phyloP scores from a whole-genome alignment of 2,113 vertebrate genomes.

The Halcyon malimbica region DNA sequence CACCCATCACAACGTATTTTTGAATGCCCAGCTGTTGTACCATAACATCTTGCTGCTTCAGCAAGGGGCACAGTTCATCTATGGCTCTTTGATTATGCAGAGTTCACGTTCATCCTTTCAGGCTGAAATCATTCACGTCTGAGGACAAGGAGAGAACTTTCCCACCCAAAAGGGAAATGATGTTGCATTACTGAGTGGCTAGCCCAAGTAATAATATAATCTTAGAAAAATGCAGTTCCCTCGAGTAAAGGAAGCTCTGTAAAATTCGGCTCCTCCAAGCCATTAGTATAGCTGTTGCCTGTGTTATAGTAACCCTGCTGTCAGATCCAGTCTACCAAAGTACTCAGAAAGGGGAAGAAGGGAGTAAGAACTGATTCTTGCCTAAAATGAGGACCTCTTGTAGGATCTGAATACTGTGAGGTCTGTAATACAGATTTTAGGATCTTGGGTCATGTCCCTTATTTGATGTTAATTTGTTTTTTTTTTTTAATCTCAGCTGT shows the following conservation, averaged over 20 bases:
- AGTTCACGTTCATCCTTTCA: conserved; percentile 25
- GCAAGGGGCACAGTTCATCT: background rate
- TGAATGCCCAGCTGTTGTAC: background rate
- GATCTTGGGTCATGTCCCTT: background rate
- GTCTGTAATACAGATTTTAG: background rate
- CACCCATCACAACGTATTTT: background rate
- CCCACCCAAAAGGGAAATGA: conserved; percentile 81
- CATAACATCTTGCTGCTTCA: background rate
- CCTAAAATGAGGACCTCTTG: background rate
- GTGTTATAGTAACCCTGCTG: conserved; percentile 10
- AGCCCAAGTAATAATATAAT: conserved; percentile 80
- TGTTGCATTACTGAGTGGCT: conserved; percentile 62
- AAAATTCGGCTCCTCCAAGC: conserved; percentile 66
- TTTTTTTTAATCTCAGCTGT: background rate
- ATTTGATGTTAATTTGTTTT: background rate
- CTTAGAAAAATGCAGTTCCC: conserved; percentile 79
- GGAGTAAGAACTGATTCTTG: background rate
- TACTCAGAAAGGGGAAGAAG: background rate
- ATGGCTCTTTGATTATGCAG: background rate
- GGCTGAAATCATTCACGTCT: conserved; percentile 67
- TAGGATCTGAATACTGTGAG: background rate
- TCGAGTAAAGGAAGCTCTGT: conserved; percentile 72
- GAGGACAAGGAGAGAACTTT: conserved; percentile 72
- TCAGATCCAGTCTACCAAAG: background rate
- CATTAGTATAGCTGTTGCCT: conserved; percentile 55